Evolutionary conservation across 2,888 invertebrate species (phyloP).

Genomic region (Monoplex corrugatus): DNA sequence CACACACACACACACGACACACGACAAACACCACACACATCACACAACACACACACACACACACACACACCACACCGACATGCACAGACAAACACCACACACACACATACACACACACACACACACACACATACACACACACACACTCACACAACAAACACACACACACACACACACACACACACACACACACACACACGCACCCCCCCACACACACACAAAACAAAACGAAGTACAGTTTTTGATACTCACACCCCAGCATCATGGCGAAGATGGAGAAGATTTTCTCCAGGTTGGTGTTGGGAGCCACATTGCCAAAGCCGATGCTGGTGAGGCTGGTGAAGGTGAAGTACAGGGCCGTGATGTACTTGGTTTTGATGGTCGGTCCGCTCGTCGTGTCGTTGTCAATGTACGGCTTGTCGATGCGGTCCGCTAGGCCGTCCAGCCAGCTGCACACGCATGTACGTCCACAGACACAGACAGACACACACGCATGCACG

Average conservation of each 20-base stretch:
- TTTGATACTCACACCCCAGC: slow-evolving; percentile 75
- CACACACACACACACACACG: neutral
- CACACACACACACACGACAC: too few relatives aligned
- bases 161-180: too few relatives aligned
- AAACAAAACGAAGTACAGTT: neutral
- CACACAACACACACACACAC: too few relatives aligned
- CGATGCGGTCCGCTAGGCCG: slow-evolving; percentile 73
- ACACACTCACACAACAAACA: neutral
- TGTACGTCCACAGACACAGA: too few relatives aligned
- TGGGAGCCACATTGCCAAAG: slow-evolving; percentile 81
- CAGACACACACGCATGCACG: too few relatives aligned
- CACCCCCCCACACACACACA: neutral
- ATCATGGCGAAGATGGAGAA: slow-evolving; percentile 82
- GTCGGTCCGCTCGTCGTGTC: slow-evolving; percentile 80
- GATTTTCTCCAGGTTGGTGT: slow-evolving; percentile 81
- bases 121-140: neutral
- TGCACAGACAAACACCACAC: neutral
- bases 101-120: too few relatives aligned
- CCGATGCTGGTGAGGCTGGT: slow-evolving; percentile 81
- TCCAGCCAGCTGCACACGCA: slow-evolving; percentile 77
- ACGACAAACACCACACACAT: too few relatives aligned
- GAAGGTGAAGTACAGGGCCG: slow-evolving; percentile 81
- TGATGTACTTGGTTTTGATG: slow-evolving; percentile 80
- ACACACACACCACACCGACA: neutral
- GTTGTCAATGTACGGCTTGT: slow-evolving; percentile 77